Base-by-base conservation (phyloP, 2,797 vertebrate species). In the Glossophaga mutica region DNA sequence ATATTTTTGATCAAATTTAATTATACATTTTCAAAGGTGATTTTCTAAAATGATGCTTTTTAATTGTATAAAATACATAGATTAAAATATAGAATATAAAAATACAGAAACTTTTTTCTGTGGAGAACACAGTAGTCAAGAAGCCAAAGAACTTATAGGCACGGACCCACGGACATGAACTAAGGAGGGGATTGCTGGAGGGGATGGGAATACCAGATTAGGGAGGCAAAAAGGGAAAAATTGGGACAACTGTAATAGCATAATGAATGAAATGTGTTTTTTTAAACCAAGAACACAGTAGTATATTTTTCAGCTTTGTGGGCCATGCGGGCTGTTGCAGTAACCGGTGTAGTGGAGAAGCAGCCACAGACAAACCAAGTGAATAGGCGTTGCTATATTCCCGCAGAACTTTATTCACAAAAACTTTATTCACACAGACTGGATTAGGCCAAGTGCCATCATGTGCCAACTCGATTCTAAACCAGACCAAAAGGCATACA, bases 31-130 rank as follows among this genome's bases (percentile, higher is more conserved):
- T 73, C 44, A 82, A 76, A 86, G 26, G 18, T 73, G 84, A 37
- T 79, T 90, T 92, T 82, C 10, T 65, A 96, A 94, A 94, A 46
- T 34, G 24, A 42, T 59, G 32, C n/a, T 94, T 44, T 85, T 65
- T 70, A 81, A 26, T 85, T 81, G 46, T 44, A 10, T 76, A 85
- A 86, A 90, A 73, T 71, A 3, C 67, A 22, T 48, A 90, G 82
- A 34, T 71, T 78, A 85, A 81, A 91, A 81, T 76, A 48, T 4
- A 42, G 12, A 46, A 59, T 86, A 29, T 76, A 79, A 70, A 86
- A 76, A 46, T 74, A 62, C 6, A 81, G 55, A 85, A 74, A 42
- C 0, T 16, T 89, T 89, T 74, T 77, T 42, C 50, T 29, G 1
- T 65, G 44, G 37, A 62, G 18, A 62, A 19, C 19, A 65, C 1